These are phyloP conservation scores for Lepidurus packardi DNA, from an alignment of 1,140 invertebrate genomes.

Conservation along the genomic window DNA sequence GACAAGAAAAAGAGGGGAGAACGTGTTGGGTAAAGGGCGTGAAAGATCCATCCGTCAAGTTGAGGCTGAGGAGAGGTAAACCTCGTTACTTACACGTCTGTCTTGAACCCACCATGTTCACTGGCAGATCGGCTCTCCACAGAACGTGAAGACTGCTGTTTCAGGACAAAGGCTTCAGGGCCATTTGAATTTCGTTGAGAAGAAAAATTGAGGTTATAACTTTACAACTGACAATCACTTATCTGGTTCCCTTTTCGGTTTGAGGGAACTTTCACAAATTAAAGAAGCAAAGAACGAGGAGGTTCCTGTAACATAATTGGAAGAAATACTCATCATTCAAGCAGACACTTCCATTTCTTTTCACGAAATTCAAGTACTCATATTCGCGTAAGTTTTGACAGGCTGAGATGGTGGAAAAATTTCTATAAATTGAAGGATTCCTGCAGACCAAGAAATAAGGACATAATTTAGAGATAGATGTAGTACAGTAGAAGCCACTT, in stretches of 20 bases:
- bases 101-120: not conserved
- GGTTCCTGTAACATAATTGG: no score
- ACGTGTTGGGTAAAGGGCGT: constrained; percentile 8
- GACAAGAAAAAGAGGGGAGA: not conserved
- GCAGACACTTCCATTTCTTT: no score
- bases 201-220: not conserved
- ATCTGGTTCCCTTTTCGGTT: not conserved
- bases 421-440: no score
- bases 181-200: not conserved
- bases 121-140: not conserved
- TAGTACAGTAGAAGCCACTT: no score
- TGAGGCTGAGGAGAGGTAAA: constrained; percentile 1
- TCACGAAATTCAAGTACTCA: no score
- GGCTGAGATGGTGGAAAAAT: no score
- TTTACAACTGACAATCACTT: not conserved
- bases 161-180: not conserved
- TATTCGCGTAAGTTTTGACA: no score
- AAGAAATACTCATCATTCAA: no score
- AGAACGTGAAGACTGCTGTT: not conserved
- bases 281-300: no score
- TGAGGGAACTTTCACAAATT: no score
- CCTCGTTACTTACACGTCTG: constrained; percentile 18
- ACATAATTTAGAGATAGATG: no score
- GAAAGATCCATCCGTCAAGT: constrained; percentile 15
- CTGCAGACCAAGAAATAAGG: no score